A percentile compares a stretch with the other conserved stretches of the same genome.
Evolutionary conservation across 2,888 invertebrate species (phyloP).

Genomic region (Xanthorhoe designata): DNA sequence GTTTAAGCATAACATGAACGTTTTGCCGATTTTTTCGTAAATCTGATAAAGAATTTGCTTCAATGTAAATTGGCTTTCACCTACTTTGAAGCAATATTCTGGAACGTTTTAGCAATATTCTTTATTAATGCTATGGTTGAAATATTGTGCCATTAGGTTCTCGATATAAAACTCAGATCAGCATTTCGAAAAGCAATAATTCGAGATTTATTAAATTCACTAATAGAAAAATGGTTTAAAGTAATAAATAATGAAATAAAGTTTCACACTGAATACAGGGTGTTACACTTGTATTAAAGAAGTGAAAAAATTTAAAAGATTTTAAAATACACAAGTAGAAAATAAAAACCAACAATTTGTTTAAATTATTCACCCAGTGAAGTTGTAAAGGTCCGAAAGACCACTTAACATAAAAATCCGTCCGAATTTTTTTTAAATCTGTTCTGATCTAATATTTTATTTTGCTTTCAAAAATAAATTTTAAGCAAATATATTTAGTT

Average conservation of each 20-base stretch:
- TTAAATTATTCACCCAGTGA: too few relatives aligned
- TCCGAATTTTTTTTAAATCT: too few relatives aligned
- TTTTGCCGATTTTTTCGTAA: conserved; percentile 31
- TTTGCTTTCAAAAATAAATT: too few relatives aligned
- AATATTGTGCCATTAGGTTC: neutral
- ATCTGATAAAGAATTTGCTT: neutral
- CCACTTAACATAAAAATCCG: too few relatives aligned
- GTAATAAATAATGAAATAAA: conserved; percentile 44
- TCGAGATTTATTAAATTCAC: conserved; percentile 40
- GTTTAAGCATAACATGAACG: conserved; percentile 45
- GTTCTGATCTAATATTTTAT: too few relatives aligned
- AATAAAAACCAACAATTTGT: too few relatives aligned
- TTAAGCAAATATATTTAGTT: too few relatives aligned
- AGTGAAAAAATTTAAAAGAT: too few relatives aligned
- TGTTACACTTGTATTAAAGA: neutral
- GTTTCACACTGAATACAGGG: conserved; percentile 35
- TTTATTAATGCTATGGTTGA: neutral
- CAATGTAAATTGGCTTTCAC: neutral
- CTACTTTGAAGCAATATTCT: neutral
- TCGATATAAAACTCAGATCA: conserved; percentile 8
- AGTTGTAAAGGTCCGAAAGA: too few relatives aligned
- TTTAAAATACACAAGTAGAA: too few relatives aligned
- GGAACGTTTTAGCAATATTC: neutral
- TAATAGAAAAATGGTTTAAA: conserved; percentile 42
- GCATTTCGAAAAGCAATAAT: conserved; percentile 26